Evolutionary conservation across 1,140 invertebrate genomes (phyloP), one percentile per base, ranked within the genome.

Genomic region (Drosophila repleta): DNA sequence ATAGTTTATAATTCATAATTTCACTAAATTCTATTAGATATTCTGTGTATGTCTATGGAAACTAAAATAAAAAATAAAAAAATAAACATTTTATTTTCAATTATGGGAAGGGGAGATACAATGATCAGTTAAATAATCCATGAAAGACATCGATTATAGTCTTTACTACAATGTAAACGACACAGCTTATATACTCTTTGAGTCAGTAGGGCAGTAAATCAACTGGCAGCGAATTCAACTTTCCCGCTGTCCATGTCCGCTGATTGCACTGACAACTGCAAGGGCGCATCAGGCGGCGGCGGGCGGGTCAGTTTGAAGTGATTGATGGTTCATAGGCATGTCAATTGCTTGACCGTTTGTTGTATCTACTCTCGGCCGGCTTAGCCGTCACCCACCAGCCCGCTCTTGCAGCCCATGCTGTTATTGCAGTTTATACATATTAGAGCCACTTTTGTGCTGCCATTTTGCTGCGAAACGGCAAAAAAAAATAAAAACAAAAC

Each of bases 351-450:
- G 70, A 74, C 64, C 67, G 70, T 73, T 73, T 68, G 70, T 62
- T 73, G 63, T 46, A 60, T 46, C 52, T 52, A 61, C 56, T 60
- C 26, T 18, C 8, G 61, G 45, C 26, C 46, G n/a, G 21, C n/a
- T 51, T 26, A n/a, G 3, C 43, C 63, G 15, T 49, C 41, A 37
- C 45, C 37, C 46, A 66, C 67, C 57, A n/a, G 39, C 39, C n/a
- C 39, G 64, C 29, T 45, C 57, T 74, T 62, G 57, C 57, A 20
- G 56, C 35, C 52, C 57, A 20, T 63, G 57, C 62, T 32, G 63
- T 52, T 72, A 65, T 57, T 79, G 83, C 83, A 87, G 83, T 88
- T 87, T 87, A 87, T 87, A 87, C 82, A 88, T 83, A 87, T 87
- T 87, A 87, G 82, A 87, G 82, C 83, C 82, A 87, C 74, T 88